Conservation (phyloP, 23 tunicate species). For the Halocynthia aurantium region DNA sequence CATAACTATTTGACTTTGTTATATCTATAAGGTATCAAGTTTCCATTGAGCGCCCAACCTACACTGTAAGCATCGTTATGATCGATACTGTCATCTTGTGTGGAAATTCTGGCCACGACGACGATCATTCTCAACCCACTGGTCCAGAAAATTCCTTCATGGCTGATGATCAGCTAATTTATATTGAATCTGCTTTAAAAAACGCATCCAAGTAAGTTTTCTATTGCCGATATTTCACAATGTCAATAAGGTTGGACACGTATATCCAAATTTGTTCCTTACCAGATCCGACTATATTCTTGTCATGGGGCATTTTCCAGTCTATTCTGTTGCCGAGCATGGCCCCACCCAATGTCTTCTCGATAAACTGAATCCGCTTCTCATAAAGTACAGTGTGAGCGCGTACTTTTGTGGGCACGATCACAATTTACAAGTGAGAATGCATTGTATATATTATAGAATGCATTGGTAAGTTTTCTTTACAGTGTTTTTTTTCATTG, state of each 20-base stretch:
- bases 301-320: constrained; percentile 94
- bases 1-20: not conserved
- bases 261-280: not conserved
- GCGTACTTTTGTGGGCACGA: constrained; percentile 90
- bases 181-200: constrained; percentile 51
- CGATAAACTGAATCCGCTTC: constrained; percentile 57
- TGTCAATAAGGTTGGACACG: no score
- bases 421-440: constrained; percentile 71
- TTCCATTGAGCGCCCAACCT: constrained; percentile 23
- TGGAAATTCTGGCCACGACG: constrained; percentile 57
- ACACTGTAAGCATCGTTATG: constrained; percentile 77
- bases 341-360: constrained; percentile 82
- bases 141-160: constrained; percentile 26
- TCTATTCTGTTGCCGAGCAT: constrained; percentile 92
- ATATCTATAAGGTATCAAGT: constrained; percentile 52
- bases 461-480: not conserved
- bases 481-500: not conserved
- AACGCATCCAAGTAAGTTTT: constrained; percentile 8
- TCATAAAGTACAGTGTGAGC: constrained; percentile 55
- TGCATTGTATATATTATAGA: not conserved
- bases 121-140: constrained; percentile 45
- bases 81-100: constrained; percentile 80
- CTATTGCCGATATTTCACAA: no score
- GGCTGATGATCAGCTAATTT: constrained; percentile 34
- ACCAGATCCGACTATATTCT: constrained; percentile 45